Evolutionary conservation across 2,888 invertebrate genomes (phyloP).

Genomic region (Drosophila percnosoma): DNA sequence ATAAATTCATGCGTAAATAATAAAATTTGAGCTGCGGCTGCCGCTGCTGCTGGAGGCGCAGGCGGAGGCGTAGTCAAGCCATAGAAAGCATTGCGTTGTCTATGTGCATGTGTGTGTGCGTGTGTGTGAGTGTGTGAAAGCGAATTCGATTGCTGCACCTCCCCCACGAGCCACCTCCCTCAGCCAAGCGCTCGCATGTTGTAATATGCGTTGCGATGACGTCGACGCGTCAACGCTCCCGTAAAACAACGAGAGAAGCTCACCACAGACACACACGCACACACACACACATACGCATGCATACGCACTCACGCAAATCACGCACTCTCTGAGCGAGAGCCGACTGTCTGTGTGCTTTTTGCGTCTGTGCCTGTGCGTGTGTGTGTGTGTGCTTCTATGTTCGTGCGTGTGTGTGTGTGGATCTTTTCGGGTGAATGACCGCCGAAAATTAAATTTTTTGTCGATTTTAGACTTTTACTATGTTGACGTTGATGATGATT

Average conservation of each 20-base stretch:
- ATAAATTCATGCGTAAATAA: constrained; percentile 65
- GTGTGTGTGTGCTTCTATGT: constrained; percentile 7
- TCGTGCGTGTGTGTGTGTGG: constrained; percentile 34
- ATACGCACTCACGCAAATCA: constrained; percentile 35
- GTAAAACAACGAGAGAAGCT: constrained; percentile 57
- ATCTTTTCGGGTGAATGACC: constrained; percentile 83
- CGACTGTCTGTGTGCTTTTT: constrained; percentile 37
- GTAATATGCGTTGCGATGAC: constrained; percentile 70
- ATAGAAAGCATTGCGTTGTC: constrained; percentile 67
- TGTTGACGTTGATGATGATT: constrained; percentile 73
- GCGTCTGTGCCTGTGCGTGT: neutral
- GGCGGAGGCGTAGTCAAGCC: constrained; percentile 57
- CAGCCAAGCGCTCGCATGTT: constrained; percentile 47
- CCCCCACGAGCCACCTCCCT: neutral
- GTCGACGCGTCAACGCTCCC: constrained; percentile 66
- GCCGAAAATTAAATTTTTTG: constrained; percentile 83
- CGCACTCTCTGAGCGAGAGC: constrained; percentile 31
- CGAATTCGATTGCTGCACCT: constrained; percentile 50
- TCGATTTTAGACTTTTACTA: constrained; percentile 84
- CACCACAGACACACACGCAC: constrained; percentile 9
- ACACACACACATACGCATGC: constrained; percentile 10
- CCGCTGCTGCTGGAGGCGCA: constrained; percentile 17
- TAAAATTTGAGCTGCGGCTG: constrained; percentile 52
- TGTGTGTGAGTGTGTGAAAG: constrained; percentile 51
- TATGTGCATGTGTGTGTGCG: constrained; percentile 17